Percentiles rank a stretch among this genome's conserved stretches.
Evolutionary conservation across 1,140 invertebrate species (phyloP).

Genomic region (Harlomillsia oculata): DNA sequence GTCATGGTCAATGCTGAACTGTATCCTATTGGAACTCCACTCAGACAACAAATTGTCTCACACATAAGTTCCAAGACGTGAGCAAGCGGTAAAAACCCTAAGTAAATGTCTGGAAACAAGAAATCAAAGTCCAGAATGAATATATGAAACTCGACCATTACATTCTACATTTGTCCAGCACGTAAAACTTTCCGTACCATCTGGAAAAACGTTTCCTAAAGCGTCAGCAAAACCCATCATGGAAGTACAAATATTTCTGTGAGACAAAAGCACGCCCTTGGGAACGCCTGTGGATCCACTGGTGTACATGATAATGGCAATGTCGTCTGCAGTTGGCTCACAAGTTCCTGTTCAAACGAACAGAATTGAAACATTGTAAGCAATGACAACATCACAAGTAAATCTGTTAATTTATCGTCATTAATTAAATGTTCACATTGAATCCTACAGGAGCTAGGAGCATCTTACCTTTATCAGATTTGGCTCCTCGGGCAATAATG

Average conservation of each 20-base stretch:
- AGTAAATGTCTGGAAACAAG: conserved; percentile 62
- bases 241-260: conserved; percentile 80
- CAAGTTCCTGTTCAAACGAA: conserved; percentile 17
- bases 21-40: conserved; percentile 90
- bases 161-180: too few species aligned
- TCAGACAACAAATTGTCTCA: conserved; percentile 48
- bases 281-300: conserved; percentile 86
- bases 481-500: conserved; percentile 44
- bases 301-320: conserved; percentile 93
- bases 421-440: too few species aligned
- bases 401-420: too few species aligned
- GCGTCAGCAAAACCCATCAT: conserved; percentile 75
- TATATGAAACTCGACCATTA: too few species aligned
- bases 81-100: conserved; percentile 91
- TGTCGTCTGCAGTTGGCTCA: conserved; percentile 59
- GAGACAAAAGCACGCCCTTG: conserved; percentile 73
- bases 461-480: conserved; percentile 43
- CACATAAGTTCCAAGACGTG: conserved; percentile 78
- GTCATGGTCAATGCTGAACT: conserved; percentile 90
- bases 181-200: not conserved
- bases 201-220: conserved; percentile 23
- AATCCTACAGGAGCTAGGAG: too few species aligned
- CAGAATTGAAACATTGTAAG: too few species aligned
- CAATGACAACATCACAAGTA: too few species aligned
- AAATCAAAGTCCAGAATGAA: too few species aligned